Evolutionary conservation across 2,888 invertebrate genomes (phyloP), one percentile per base, ranked within the genome.

Genomic region (Napeogenes inachia): DNA sequence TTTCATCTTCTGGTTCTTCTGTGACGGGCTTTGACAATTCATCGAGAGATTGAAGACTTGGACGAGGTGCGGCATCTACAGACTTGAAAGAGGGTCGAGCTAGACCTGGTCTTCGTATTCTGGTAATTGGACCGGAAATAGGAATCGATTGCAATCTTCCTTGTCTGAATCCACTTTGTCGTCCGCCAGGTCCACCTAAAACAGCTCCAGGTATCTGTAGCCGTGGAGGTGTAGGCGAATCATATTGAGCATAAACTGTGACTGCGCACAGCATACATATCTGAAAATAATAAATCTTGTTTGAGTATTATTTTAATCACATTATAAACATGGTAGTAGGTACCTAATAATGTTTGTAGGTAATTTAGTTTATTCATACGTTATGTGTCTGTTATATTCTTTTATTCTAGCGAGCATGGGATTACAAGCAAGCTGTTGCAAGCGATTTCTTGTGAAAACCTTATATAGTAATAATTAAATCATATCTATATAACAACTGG

Each of bases 121-220:
- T 81, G 33, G 82, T 75, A 47, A 79, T 74, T 55, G 79, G 76
- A 58, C 78, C 79, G 38, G 80, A 77, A 45, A 78, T 62, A 30
- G 82, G 79, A 45, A 79, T 77, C 65, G 76, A 71, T 64, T 85
- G 84, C 46, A 87, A 72, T 68, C 88, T 81, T 59, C 86, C 91
- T 69, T 91, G 89, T 59, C 89, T 79, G 75, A 76, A 89, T 66
- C 79, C 91, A 57, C 81, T 85, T 76, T 78, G 87, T 62, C 85
- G 76, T 13, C 79, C 79, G 30, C 21, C 50, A 10, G 50, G 50
- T 30, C 89, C 89, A 54, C 92, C 57, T 8, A 87, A 81, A 32
- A 93, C 75, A 1, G 94, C 94, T 53, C 94, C 94, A 0, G 94
- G 93, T 68, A 95, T 93, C 72, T 88, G 90, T 21, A 94, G 81